These are phyloP conservation scores for Platygyra sinensis DNA, from an alignment of 64 coral and sea anemone genomes.

Conservation along the genomic window DNA sequence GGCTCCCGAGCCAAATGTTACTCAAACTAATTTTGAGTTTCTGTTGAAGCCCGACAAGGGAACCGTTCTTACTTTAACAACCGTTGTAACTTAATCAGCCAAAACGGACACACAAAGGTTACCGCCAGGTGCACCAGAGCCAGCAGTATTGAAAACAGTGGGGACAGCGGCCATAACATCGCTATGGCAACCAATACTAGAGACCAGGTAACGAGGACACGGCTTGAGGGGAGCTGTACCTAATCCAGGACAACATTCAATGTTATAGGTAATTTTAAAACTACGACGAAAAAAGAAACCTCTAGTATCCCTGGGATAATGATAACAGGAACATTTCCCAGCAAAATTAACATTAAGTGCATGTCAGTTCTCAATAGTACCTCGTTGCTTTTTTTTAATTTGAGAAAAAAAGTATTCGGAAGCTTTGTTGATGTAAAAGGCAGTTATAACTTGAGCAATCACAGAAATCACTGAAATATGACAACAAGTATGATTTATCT, in stretches of 20 bases:
- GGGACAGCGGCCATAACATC: constrained; percentile 76
- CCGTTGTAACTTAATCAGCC: constrained; percentile 82
- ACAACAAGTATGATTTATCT: no score
- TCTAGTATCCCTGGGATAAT: no score
- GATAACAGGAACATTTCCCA: no score
- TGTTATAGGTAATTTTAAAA: background rate
- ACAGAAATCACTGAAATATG: no score
- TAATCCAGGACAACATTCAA: background rate
- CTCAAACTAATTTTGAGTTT: background rate
- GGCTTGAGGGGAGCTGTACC: constrained; percentile 46
- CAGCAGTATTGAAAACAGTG: constrained; percentile 65
- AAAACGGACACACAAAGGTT: constrained; percentile 84
- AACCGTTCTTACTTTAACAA: constrained; percentile 86
- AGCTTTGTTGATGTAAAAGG: no score
- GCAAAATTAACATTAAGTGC: no score
- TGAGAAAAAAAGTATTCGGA: no score
- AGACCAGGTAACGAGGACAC: constrained; percentile 66
- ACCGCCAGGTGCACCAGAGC: constrained; percentile 70
- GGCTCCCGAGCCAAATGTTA: background rate
- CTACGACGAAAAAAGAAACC: background rate
- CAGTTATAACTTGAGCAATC: no score
- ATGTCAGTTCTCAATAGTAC: no score
- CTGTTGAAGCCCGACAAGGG: background rate
- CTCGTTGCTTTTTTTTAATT: no score
- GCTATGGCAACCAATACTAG: constrained; percentile 58